Base-by-base conservation (phyloP, 1,140 invertebrate species). In the Colletes gigas region DNA sequence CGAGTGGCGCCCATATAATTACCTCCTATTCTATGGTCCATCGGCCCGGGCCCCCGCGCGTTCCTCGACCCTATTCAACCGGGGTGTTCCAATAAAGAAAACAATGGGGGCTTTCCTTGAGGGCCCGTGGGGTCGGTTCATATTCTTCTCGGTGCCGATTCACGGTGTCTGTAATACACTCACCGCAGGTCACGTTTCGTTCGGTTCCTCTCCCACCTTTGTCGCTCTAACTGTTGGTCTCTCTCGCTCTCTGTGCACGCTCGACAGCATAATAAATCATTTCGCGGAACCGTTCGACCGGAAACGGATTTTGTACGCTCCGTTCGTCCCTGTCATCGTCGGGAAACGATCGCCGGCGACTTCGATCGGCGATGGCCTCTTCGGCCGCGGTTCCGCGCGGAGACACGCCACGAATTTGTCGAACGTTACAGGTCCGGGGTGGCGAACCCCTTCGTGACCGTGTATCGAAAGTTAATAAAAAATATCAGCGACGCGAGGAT, bases 191-290 rank as follows among this genome's bases (percentile, higher is more conserved):
- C 91, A 92, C 91, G 92, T 91, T 93, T 87, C 86, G 88, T 78
- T 90, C 90, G 87, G 65, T 82, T 81, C 63, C 72, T 68, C 65
- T 50, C 44, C 7, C n/a, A n/a, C 39, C 50, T 4, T 44, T n/a
- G 21, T 59, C 55, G 10, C 52, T n/a, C 14, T 30, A 30, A 30
- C 30, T 30, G 30, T 30, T 30, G 30, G 30, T 4, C 14, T 44
- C 60, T 19, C 57, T n/a, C n/a, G 44, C 15, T 54, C 76, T 55
- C 41, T 17, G 84, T 89, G 85, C 86, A 88, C 87, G 90, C 91
- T 92, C 89, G 83, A 86, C 88, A 89, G 90, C 90, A 92, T 92
- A 91, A 93, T 93, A 93, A 93, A 92, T 92, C 90, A 91, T 92
- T 92, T 92, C 89, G 91, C 89, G 88, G 92, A 93, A 93, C 88